These are phyloP conservation scores for Choristoneura rosaceana DNA, from an alignment of 2,888 invertebrate genomes.

Conservation along the genomic window DNA sequence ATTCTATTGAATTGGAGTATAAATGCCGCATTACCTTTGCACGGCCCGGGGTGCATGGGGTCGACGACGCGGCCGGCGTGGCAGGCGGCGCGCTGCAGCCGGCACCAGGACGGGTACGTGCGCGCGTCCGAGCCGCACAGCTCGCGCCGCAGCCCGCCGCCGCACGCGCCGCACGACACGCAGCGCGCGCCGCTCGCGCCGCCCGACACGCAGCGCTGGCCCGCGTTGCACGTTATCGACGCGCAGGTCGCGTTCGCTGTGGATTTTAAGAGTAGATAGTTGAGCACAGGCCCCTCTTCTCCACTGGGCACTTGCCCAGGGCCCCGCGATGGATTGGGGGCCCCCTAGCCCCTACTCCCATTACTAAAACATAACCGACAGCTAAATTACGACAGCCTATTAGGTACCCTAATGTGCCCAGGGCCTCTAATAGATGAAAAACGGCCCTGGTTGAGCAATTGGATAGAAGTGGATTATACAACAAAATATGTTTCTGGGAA, in stretches of 20 bases:
- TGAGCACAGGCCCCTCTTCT: no score
- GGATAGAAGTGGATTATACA: no score
- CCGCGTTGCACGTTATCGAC: constrained; percentile 66
- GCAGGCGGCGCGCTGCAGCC: constrained; percentile 91
- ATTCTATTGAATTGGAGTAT: no score
- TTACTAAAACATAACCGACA: no score
- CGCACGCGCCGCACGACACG: constrained; percentile 73
- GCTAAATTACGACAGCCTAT: no score
- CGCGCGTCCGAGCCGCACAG: constrained; percentile 91
- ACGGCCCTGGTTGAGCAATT: no score
- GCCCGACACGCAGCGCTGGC: constrained; percentile 75
- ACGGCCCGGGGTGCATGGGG: constrained; percentile 89
- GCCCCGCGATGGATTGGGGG: no score
- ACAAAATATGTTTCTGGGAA: no score
- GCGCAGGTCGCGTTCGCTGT: constrained; percentile 79
- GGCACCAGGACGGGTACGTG: constrained; percentile 92
- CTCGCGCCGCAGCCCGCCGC: constrained; percentile 66
- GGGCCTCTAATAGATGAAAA: no score
- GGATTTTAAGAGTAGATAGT: neutral
- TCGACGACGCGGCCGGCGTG: constrained; percentile 90
- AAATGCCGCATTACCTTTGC: constrained; percentile 68
- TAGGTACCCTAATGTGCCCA: no score
- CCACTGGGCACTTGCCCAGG: no score
- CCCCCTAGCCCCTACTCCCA: no score
- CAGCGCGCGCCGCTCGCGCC: constrained; percentile 76